phyloP scores from a whole-genome alignment of 2,888 invertebrate genomes.

The Xestia rhomboidea region DNA sequence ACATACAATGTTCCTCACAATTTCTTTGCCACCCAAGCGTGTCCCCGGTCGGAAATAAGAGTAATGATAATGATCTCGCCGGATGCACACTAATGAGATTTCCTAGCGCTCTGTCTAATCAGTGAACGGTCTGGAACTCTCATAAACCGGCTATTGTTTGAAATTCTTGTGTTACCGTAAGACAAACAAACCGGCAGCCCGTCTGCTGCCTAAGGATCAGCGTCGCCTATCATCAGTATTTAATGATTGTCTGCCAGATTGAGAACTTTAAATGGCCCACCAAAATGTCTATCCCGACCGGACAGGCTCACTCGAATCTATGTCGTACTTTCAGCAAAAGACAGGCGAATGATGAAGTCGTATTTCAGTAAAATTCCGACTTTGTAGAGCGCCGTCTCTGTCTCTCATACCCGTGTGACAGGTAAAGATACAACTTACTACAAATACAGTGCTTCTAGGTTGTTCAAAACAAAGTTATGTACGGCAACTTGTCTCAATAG shows the following conservation, averaged over 20 bases:
- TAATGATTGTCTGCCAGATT: not conserved
- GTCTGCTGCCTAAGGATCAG: not conserved
- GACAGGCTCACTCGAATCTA: not conserved
- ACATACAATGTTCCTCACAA: not conserved
- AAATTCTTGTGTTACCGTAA: not conserved
- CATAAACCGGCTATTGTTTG: not conserved
- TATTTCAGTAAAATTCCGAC: too few species aligned
- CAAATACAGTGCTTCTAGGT: not conserved
- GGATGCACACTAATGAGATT: slow-evolving; percentile 15
- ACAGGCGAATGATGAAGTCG: too few species aligned
- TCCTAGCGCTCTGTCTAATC: not conserved
- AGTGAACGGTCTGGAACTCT: slow-evolving; percentile 4
- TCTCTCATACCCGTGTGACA: not conserved
- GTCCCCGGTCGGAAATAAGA: slow-evolving; percentile 5
- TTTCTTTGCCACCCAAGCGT: not conserved
- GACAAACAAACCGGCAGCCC: not conserved
- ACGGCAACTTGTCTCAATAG: not conserved
- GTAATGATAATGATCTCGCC: slow-evolving; percentile 5
- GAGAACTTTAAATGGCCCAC: not conserved
- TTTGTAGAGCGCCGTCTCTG: not conserved
- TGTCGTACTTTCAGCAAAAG: too few species aligned
- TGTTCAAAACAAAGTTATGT: slow-evolving; percentile 10
- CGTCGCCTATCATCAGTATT: not conserved
- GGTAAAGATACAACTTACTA: not conserved
- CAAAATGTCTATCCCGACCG: not conserved